Base-by-base conservation (phyloP, 2,888 invertebrate species). In the Drosophila cyrtoloma region DNA sequence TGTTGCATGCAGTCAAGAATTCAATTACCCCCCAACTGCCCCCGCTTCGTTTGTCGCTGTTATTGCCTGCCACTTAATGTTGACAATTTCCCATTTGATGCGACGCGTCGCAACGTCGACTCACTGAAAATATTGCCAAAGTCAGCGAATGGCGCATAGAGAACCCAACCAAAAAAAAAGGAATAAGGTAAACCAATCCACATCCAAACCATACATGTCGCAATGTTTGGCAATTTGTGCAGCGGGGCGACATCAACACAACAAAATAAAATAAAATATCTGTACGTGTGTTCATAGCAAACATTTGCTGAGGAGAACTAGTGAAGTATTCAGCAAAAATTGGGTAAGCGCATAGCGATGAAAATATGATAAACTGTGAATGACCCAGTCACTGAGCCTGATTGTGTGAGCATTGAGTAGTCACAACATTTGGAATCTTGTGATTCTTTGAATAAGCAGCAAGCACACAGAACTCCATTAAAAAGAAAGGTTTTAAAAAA, bases 51-150 rank as follows among this genome's bases (percentile, higher is more conserved):
- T 16, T 37, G 19, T 26, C 33, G 64, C 58, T 78, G 69, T 80
- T 82, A 81, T 79, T 84, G 89, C 76, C 89, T 78, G 79, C 73
- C 90, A 84, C 86, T 77, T 88, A 88, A 90, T 88, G 87, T 90
- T 88, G 89, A 90, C 87, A 90, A 89, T 88, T 90, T 90, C 86
- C 86, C 84, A 86, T 90, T 89, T 77, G 89, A 81, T 79, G 84
- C 59, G 76, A 71, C 61, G 81, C 57, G 26, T n/a, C 28, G 37
- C 39, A 39, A 22, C 30, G 39, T 66, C 68, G 74, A 66, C 58
- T 68, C 63, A 75, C 65, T 72, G 75, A 77, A 86, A 86, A 88
- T 88, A 80, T 86, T 86, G 82, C 71, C 86, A 64, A 72, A 87
- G 73, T 84, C 79, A 77, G 68, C 44, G 55, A 72, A 66, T 62